Evolutionary conservation across 2,113 vertebrate genomes (phyloP), one percentile per base, ranked within the genome.

Genomic region (Lampris incognitus): DNA sequence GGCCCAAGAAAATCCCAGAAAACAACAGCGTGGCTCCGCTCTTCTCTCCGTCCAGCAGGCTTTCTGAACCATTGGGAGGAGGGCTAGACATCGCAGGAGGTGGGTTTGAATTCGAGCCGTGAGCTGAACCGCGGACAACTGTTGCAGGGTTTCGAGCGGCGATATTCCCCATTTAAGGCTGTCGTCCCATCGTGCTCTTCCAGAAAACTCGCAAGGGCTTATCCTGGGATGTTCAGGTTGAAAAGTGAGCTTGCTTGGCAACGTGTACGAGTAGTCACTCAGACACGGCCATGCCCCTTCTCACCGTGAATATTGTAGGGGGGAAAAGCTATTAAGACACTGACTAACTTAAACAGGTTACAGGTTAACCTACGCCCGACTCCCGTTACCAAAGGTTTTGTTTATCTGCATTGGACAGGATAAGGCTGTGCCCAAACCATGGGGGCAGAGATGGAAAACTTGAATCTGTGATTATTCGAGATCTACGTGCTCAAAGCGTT

Each of bases 1-100:
- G 82, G 3, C 90, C 92, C 66, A 97, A 81, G 84, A 96, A 94
- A 62, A 95, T 75, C 72, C 96, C 96, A 1, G 94, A 96, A 66
- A 96, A 94, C 48, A 97, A 87, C 41, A 96, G 78, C 1, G 93
- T 89, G n/a, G 92, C 85, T 1, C 94, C 94, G 0, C 93, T 93
- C 85, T 96, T 97, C 86, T 95, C 90, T 0, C 89, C 81, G 3
- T 95, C 81, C 66, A 77, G 61, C 13, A 62, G 1, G 1, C 81
- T 80, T 74, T 94, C 92, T 0, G 93, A 79, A 0, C 11, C 39
- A 4, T 72, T 80, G 9, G 76, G 91, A 55, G 78, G 73, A 1
- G 88, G 88, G 70, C 83, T 91, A n/a, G 93, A 91, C 65, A 90
- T 84, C 50, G 95, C 77, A 0, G 95, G 94, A 72, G 95, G 89